Conservation (phyloP, 2,888 invertebrate species). For the Sinodicranocentrus sp. region DNA sequence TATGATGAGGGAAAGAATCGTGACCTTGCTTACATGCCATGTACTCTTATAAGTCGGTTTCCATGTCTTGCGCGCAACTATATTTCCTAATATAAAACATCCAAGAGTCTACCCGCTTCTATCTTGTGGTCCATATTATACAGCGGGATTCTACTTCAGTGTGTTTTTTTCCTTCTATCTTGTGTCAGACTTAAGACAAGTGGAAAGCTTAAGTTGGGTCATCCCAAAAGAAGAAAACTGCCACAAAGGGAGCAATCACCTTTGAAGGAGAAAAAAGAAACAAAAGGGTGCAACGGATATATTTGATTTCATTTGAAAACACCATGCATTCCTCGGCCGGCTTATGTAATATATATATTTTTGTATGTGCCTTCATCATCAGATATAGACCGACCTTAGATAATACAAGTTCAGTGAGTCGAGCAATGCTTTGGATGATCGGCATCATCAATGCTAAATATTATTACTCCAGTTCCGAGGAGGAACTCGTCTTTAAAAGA, state of each 20-base stretch:
- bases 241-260: slow-evolving; percentile 68
- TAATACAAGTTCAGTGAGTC: slow-evolving; percentile 46
- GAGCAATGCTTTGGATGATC: slow-evolving; percentile 37
- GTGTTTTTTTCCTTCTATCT: slow-evolving; percentile 30
- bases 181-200: slow-evolving; percentile 63
- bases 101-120: no score
- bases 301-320: slow-evolving; percentile 65
- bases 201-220: slow-evolving; percentile 42
- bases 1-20: slow-evolving; percentile 48
- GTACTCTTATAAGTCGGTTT: background rate
- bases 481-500: slow-evolving; percentile 30
- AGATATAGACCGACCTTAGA: background rate
- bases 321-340: slow-evolving; percentile 32
- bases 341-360: slow-evolving; percentile 1
- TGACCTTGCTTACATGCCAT: slow-evolving; percentile 64
- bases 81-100: no score
- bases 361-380: background rate
- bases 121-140: background rate
- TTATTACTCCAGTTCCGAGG: slow-evolving; percentile 58
- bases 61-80: no score
- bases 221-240: slow-evolving; percentile 38
- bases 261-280: slow-evolving; percentile 48
- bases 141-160: background rate
- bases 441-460: slow-evolving; percentile 19
- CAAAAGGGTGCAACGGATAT: slow-evolving; percentile 65